Evolutionary conservation across 1,140 invertebrate species (phyloP).

Genomic region (Lasaia peninsularis): DNA sequence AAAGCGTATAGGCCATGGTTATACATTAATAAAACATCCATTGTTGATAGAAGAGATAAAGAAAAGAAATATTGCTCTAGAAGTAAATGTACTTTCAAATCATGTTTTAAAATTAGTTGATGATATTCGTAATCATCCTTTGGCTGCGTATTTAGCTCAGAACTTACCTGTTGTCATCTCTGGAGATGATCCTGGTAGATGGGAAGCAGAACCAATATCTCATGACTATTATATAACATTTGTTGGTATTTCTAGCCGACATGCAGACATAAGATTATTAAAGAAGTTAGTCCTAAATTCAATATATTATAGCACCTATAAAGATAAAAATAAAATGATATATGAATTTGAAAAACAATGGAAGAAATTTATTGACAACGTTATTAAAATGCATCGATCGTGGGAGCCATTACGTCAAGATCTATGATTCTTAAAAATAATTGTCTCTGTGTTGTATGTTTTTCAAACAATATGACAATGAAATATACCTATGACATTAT

Average conservation of each 20-base stretch:
- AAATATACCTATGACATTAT: no score
- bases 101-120: constrained; percentile 86
- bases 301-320: constrained; percentile 79
- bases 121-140: constrained; percentile 90
- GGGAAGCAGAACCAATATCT: constrained; percentile 84
- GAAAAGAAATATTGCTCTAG: constrained; percentile 83
- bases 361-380: no score
- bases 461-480: no score
- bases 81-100: constrained; percentile 90
- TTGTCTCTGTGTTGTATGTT: no score
- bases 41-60: constrained; percentile 79
- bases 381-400: no score
- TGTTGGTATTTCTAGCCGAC: constrained; percentile 84
- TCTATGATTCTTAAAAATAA: no score
- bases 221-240: constrained; percentile 92
- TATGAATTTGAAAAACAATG: no score
- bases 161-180: constrained; percentile 79
- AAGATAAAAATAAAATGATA: constrained; percentile 40
- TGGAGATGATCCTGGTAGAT: constrained; percentile 88
- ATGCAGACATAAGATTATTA: constrained; percentile 84
- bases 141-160: constrained; percentile 81
- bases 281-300: constrained; percentile 91
- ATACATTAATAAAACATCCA: constrained; percentile 87
- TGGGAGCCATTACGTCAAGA: no score
- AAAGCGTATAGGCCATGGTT: constrained; percentile 82